phyloP scores from a whole-genome alignment of 2,113 vertebrate genomes.

The Oncorhynchus nerka region DNA sequence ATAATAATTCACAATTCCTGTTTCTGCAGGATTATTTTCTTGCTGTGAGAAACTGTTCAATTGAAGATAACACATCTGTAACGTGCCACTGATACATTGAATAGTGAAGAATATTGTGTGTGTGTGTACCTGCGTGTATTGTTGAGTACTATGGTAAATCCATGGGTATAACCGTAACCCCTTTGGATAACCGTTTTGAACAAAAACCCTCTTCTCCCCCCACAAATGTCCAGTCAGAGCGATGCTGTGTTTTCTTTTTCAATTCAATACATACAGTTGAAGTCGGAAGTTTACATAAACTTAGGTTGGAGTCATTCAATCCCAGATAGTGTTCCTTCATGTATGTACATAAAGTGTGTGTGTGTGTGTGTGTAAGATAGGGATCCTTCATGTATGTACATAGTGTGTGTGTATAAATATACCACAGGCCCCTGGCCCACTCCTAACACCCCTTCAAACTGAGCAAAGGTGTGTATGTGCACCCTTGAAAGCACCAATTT shows the following conservation, averaged over 20 bases:
- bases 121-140: not conserved
- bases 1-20: too few species aligned
- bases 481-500: not conserved
- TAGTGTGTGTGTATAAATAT: not conserved
- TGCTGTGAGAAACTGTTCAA: too few species aligned
- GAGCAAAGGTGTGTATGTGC: not conserved
- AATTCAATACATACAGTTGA: not conserved
- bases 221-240: not conserved
- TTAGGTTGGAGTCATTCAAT: not conserved
- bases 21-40: too few species aligned
- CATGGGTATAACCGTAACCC: not conserved
- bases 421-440: not conserved
- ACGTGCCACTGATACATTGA: not conserved
- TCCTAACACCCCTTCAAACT: not conserved
- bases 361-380: not conserved
- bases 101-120: not conserved
- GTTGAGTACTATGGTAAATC: not conserved
- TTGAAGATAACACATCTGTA: too few species aligned
- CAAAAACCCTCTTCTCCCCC: not conserved
- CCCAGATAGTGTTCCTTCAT: constrained; percentile 24
- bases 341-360: constrained; percentile 22
- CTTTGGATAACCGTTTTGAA: not conserved
- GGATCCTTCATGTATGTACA: constrained; percentile 31
- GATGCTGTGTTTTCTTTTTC: not conserved
- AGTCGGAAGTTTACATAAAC: too few species aligned